Percentiles rank a stretch among this genome's conserved stretches.
Conservation (phyloP, 2,888 invertebrate species). For the Dasypolia templi region DNA sequence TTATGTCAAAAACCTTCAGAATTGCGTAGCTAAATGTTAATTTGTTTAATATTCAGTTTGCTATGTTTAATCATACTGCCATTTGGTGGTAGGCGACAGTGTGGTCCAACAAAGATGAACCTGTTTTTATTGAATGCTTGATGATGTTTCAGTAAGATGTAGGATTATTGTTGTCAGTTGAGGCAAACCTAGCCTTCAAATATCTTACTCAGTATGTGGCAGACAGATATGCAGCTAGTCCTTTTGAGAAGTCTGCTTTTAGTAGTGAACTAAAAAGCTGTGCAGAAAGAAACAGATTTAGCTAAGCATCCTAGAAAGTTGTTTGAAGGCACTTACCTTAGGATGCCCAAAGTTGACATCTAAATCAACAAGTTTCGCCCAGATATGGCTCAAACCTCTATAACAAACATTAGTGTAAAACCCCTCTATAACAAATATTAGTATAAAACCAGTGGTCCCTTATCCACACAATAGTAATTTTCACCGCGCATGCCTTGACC, state of each 20-base stretch:
- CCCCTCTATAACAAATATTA: no score
- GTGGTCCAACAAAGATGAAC: neutral
- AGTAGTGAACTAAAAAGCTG: neutral
- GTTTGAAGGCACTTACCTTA: neutral
- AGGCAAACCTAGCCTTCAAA: neutral
- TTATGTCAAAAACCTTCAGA: constrained; percentile 34
- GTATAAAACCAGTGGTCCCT: constrained; percentile 2
- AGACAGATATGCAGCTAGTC: neutral
- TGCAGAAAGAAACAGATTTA: neutral
- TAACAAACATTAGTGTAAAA: neutral
- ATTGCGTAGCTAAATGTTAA: constrained; percentile 12
- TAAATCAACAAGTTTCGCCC: neutral
- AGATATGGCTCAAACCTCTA: neutral
- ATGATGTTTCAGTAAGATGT: neutral
- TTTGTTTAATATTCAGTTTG: constrained; percentile 13
- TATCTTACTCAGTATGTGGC: neutral
- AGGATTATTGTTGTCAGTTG: neutral
- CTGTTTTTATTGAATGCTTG: neutral
- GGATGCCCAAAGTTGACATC: neutral
- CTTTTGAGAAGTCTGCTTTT: no score
- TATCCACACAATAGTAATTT: constrained; percentile 48
- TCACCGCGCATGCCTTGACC: constrained; percentile 54
- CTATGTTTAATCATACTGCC: constrained; percentile 2
- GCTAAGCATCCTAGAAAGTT: neutral
- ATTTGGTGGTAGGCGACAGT: neutral